These are phyloP conservation scores for Silurus meridionalis DNA, from an alignment of 2,113 vertebrate species.

Conservation along the genomic window DNA sequence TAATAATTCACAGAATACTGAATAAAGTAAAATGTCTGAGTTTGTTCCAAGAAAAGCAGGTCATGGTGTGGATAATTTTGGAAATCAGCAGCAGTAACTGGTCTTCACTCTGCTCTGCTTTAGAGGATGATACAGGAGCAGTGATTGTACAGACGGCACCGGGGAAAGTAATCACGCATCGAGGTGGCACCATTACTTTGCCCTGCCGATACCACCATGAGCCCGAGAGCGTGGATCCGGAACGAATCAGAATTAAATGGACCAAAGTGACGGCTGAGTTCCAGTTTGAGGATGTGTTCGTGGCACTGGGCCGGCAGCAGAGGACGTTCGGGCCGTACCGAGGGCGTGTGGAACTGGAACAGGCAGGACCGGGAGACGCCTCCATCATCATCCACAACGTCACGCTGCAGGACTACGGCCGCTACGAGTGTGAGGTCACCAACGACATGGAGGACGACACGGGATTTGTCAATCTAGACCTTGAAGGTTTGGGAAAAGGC, in stretches of 20 bases:
- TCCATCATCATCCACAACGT: conserved; percentile 91
- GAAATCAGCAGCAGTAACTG: neutral
- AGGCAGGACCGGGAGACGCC: conserved; percentile 79
- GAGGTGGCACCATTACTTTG: conserved; percentile 89
- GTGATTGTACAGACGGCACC: conserved; percentile 94
- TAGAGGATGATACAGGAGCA: conserved; percentile 87
- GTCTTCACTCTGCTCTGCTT: conserved; percentile 9
- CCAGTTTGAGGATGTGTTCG: conserved; percentile 87
- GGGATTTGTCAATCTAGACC: conserved; percentile 89
- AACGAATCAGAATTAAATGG: conserved; percentile 91
- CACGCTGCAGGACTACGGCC: conserved; percentile 91
- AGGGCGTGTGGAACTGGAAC: conserved; percentile 82
- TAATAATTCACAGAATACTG: neutral
- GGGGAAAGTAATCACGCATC: conserved; percentile 89
- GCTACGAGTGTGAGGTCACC: conserved; percentile 94
- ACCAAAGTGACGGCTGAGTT: conserved; percentile 87
- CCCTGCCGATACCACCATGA: conserved; percentile 94
- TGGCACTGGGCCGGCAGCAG: conserved; percentile 84
- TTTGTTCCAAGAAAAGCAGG: neutral
- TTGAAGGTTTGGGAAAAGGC: conserved; percentile 81
- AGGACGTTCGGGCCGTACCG: conserved; percentile 82
- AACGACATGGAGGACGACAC: conserved; percentile 92
- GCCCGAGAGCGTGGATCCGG: conserved; percentile 72
- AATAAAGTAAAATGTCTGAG: neutral
- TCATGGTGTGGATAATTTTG: neutral